Evolutionary conservation across 2,113 vertebrate genomes (phyloP).

Genomic region (Chelonoidis abingdonii): DNA sequence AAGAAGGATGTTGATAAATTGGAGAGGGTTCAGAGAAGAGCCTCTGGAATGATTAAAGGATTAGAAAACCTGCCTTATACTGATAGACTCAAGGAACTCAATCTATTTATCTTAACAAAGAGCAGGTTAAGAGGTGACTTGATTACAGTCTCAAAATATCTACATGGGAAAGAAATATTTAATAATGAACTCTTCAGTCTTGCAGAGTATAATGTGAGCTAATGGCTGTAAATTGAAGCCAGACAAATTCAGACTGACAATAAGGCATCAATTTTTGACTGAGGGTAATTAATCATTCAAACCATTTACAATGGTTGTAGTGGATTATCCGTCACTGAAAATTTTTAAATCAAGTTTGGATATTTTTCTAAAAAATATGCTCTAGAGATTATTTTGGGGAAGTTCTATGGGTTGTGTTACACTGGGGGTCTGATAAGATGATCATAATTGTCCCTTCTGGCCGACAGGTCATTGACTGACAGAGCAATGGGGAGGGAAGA

Average conservation of each 20-base stretch:
- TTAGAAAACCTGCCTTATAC: not conserved
- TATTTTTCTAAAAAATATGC: no score
- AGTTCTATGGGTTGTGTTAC: not conserved
- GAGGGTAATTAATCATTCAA: no score
- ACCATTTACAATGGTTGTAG: no score
- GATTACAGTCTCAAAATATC: not conserved
- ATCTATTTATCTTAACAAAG: not conserved
- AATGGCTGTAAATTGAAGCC: not conserved
- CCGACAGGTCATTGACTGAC: not conserved
- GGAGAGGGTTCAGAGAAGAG: not conserved
- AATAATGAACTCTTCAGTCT: not conserved
- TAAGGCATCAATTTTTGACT: no score
- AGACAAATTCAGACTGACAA: no score
- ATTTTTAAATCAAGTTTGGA: no score
- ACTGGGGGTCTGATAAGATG: not conserved
- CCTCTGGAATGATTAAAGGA: not conserved
- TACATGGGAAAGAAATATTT: not conserved
- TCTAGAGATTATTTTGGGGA: not conserved
- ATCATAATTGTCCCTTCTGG: not conserved
- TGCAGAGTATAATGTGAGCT: not conserved
- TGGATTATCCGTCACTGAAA: no score
- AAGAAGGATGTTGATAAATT: not conserved
- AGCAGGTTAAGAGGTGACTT: not conserved
- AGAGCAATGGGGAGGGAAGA: not conserved
- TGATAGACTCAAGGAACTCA: not conserved